Base-by-base conservation (phyloP, 2,888 invertebrate genomes). In the Bellardia pandia region DNA sequence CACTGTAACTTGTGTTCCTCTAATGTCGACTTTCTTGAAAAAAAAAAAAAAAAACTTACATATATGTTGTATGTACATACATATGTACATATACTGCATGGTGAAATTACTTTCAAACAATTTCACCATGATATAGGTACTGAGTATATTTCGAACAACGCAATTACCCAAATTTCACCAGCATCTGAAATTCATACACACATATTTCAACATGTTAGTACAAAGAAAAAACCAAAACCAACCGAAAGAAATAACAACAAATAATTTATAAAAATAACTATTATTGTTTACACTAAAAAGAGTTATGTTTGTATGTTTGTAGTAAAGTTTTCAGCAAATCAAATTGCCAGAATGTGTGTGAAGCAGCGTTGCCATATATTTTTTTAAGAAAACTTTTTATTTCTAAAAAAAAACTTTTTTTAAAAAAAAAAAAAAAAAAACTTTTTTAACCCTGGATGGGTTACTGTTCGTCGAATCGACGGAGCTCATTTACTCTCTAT, bases 81-180 rank as follows among this genome's bases (percentile, higher is more conserved):
- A 5, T 51, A 23, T 23, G 23, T 23, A 23, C 23, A 23, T 23
- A 23, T 23, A 23, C 23, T 23, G 23, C 23, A 23, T 23, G 23
- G 23, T 23, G 23, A 23, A 23, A 23, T 23, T 23, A 23, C 0
- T 23, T 23, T 23, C n/a, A n/a, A n/a, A 23, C 23, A 23, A 23
- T 23, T 23, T 23, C 23, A 23, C 1, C 23, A n/a, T n/a, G n/a
- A n/a, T n/a, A n/a, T n/a, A n/a, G n/a, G n/a, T 45, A 45, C 3
- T 48, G 45, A 40, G 30, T 33, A 33, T 76, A 8, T 75, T 68
- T 82, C 40, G 13, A 9, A 83, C 71, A 77, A 72, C 83, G 83
- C 77, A 83, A 83, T 83, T 77, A 83, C 76, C 76, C 71, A 76
- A 77, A 83, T 83, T 77, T 83, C 83, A 83, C 83, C 83, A 83